These are phyloP conservation scores for Mustelus asterias DNA, from an alignment of 2,113 vertebrate species.

Conservation along the genomic window DNA sequence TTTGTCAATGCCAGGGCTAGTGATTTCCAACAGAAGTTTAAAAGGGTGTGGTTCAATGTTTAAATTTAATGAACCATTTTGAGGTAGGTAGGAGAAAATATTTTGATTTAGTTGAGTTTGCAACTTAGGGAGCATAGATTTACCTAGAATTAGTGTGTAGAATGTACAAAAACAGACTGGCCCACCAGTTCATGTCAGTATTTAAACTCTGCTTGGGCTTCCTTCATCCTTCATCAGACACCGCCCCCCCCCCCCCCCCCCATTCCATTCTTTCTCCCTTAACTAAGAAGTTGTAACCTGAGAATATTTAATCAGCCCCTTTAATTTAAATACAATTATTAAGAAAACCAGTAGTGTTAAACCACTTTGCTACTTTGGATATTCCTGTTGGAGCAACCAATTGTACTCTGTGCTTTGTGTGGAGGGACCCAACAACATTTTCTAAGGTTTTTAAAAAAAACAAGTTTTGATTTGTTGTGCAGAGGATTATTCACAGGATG, in stretches of 20 bases:
- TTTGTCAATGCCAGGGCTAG: too few species aligned
- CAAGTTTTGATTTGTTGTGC: not conserved
- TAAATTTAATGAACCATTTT: too few species aligned
- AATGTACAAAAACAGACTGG: not conserved
- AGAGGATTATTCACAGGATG: not conserved
- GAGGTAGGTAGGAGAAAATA: not conserved
- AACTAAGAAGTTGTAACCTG: not conserved
- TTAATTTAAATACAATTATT: too few species aligned
- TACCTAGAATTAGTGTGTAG: not conserved
- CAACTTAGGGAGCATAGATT: not conserved
- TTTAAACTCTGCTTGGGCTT: not conserved
- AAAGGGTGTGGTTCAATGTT: not conserved
- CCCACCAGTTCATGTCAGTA: not conserved
- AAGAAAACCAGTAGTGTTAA: not conserved
- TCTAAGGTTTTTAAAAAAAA: not conserved
- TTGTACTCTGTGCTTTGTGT: too few species aligned
- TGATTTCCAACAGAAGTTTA: not conserved
- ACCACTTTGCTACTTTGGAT: not conserved
- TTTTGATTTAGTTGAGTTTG: not conserved
- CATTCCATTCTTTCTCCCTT: not conserved
- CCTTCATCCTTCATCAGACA: not conserved
- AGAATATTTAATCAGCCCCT: not conserved
- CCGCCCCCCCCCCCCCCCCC: too few species aligned
- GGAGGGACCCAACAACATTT: not conserved
- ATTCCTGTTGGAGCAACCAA: not conserved